Evolutionary conservation across 2,888 invertebrate species (phyloP).

Genomic region (Microplitis deprimator): DNA sequence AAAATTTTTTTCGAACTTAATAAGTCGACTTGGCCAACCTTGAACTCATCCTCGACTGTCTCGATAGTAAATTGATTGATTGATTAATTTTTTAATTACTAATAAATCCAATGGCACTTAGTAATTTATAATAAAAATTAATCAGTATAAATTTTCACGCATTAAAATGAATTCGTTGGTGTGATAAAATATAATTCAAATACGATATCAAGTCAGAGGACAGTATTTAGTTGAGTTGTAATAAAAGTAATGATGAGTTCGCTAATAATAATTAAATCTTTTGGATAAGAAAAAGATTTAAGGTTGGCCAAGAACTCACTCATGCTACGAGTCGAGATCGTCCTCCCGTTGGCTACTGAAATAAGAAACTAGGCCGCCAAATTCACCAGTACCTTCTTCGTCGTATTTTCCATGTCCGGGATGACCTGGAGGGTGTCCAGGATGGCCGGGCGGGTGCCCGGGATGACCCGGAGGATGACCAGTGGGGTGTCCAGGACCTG

Average conservation of each 20-base stretch:
- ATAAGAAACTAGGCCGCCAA: slow-evolving; percentile 92
- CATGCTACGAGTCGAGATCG: slow-evolving; percentile 85
- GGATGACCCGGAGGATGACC: slow-evolving; percentile 36
- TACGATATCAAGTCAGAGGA: neutral
- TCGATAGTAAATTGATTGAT: no score
- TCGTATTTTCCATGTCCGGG: slow-evolving; percentile 70
- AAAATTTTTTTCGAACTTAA: slow-evolving; percentile 34
- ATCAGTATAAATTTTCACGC: slow-evolving; percentile 3
- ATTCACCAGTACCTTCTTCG: slow-evolving; percentile 81
- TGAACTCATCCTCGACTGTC: neutral
- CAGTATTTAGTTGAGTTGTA: neutral
- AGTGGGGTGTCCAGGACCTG: slow-evolving; percentile 25
- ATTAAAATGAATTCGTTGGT: no score
- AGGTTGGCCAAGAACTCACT: slow-evolving; percentile 66
- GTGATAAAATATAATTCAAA: neutral
- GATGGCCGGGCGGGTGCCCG: slow-evolving; percentile 22
- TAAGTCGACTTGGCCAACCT: slow-evolving; percentile 51
- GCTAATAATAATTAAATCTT: neutral
- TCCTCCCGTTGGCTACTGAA: slow-evolving; percentile 92
- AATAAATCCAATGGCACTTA: no score
- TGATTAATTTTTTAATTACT: no score
- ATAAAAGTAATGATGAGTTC: neutral
- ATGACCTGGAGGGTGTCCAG: slow-evolving; percentile 49
- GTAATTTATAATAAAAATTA: neutral
- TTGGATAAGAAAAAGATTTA: slow-evolving; percentile 30